phyloP scores from a whole-genome alignment of 2,113 vertebrate species.

The Xerus inauris region DNA sequence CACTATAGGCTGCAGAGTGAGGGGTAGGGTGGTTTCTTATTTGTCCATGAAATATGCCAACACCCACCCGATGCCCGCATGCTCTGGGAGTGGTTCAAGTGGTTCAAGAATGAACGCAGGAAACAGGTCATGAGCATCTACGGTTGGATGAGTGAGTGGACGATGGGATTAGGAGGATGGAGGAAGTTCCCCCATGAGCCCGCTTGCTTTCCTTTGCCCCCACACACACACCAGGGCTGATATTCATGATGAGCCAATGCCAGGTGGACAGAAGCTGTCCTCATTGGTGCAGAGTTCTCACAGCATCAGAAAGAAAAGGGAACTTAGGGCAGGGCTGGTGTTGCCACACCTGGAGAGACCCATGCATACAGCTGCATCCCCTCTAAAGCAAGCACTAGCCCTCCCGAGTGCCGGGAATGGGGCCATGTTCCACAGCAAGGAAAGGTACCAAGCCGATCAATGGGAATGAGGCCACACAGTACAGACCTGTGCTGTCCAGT shows the following conservation, averaged over 20 bases:
- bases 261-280: background rate
- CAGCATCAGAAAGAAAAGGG: background rate
- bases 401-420: background rate
- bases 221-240: background rate
- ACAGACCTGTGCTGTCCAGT: background rate
- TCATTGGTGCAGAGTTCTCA: fast-evolving
- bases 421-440: background rate
- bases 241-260: background rate
- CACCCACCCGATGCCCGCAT: background rate
- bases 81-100: background rate
- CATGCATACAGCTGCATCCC: too few relatives aligned
- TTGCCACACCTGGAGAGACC: too few relatives aligned
- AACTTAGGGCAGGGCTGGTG: background rate
- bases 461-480: fast-evolving
- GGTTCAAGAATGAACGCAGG: background rate
- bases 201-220: background rate
- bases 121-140: background rate
- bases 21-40: background rate
- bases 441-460: background rate
- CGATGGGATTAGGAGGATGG: background rate
- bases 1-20: background rate
- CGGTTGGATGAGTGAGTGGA: background rate
- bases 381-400: background rate
- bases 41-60: background rate
- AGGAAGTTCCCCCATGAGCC: fast-evolving